Base-by-base conservation (phyloP, 2,797 vertebrate species). In the Peromyscus nudipes region DNA sequence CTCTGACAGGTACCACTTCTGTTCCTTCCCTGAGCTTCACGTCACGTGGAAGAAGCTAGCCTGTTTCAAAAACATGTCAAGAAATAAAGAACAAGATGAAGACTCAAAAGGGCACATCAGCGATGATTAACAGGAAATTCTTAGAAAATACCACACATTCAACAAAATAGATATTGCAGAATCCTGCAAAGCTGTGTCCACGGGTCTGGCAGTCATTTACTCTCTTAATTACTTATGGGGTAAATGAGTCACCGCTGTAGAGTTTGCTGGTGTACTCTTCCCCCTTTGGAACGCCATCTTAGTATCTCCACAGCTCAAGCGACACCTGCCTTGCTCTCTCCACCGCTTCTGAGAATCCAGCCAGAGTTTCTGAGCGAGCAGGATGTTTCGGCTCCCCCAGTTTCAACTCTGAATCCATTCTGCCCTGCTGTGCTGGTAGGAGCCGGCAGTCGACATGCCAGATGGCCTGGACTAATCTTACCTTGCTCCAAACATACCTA, bases 371-470 rank as follows among this genome's bases (percentile, higher is more conserved):
- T 95, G 29, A 64, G 57, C 71, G 65, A 93, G 34, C 84, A 81
- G 71, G 75, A 82, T 92, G 95, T 84, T 85, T 93, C 43, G 46
- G 77, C 29, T 46, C 43, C 31, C 71, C 52, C n/a, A 46, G 1
- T 82, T 96, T 73, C 87, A 92, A 65, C 89, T 87, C 88, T 62
- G 71, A 88, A 82, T 94, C 89, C 69, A 55, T 92, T 93, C 40
- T 94, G 92, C 85, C 92, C 76, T 87, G 49, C 83, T 60, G 29
- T 83, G 60, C 86, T 91, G 67, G 83, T 13, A 29, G 65, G 77
- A 77, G 55, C 87, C 81, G 55, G 46, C 57, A 87, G 80, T 79
- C 83, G 87, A 37, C 2, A 37, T 7, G 79, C 75, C 92, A 88
- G 64, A 76, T 89, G 83, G 79, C 65, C 94, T 92, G 90, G 90